These are phyloP conservation scores for Threskiornis aethiopicus DNA, from an alignment of 2,797 vertebrate genomes.

Conservation along the genomic window DNA sequence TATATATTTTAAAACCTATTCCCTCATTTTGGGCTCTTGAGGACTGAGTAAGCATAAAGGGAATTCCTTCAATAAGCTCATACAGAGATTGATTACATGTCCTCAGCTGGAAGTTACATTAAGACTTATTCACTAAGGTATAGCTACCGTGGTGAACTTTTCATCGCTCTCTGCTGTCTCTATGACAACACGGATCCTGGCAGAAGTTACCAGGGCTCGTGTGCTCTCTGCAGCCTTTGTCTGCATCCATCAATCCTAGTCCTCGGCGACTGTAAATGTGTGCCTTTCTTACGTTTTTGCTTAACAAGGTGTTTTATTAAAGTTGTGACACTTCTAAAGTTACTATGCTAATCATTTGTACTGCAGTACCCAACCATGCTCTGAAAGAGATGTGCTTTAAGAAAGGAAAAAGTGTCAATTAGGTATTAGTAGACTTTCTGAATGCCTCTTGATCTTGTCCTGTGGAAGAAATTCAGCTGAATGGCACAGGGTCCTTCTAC, in stretches of 20 bases:
- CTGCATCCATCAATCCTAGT: slow-evolving; percentile 3
- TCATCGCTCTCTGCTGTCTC: slow-evolving; percentile 29
- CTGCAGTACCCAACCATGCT: not conserved
- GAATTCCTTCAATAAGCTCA: slow-evolving; percentile 61
- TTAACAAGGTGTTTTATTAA: slow-evolving; percentile 27
- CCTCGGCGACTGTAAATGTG: not conserved
- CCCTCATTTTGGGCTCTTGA: not conserved
- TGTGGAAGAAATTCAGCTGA: not conserved
- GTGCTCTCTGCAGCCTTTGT: slow-evolving; percentile 9
- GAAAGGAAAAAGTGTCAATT: not conserved
- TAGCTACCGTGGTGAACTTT: slow-evolving; percentile 49
- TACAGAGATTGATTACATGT: slow-evolving; percentile 60
- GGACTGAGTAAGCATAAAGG: slow-evolving; percentile 52
- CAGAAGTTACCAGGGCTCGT: slow-evolving; percentile 11
- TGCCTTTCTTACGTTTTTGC: not conserved
- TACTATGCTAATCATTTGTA: not conserved
- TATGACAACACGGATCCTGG: slow-evolving; percentile 41
- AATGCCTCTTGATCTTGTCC: not conserved
- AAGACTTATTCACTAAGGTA: slow-evolving; percentile 59
- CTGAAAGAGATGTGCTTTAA: not conserved
- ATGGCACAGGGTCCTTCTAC: not conserved
- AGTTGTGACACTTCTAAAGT: not conserved
- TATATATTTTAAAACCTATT: not conserved
- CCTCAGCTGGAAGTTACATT: slow-evolving; percentile 68
- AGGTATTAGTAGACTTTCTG: not conserved